Percentiles rank a stretch among this genome's conserved stretches.
These are phyloP conservation scores for Neoseiulus cucumeris DNA, from an alignment of 1,140 invertebrate species.

Conservation along the genomic window DNA sequence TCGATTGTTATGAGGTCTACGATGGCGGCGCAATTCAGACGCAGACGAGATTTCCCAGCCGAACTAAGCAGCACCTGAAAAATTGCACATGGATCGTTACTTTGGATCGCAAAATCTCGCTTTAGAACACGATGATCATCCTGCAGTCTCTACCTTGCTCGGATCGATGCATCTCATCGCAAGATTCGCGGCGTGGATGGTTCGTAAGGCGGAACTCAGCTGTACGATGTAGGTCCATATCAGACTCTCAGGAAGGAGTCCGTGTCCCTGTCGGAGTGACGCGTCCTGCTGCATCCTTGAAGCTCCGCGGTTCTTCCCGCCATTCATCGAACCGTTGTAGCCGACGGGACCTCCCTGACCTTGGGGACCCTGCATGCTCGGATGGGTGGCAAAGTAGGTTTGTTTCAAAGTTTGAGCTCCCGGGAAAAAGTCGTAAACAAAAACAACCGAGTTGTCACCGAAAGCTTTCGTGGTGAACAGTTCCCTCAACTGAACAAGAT, in stretches of 20 bases:
- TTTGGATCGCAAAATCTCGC: too few species aligned
- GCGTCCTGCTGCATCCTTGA: background rate
- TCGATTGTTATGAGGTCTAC: conserved; percentile 66
- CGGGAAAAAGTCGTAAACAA: conserved; percentile 89
- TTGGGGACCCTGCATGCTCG: conserved; percentile 23
- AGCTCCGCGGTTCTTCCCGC: too few species aligned
- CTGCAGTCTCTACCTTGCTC: conserved; percentile 77
- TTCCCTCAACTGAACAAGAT: conserved; percentile 71
- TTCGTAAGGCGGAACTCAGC: conserved; percentile 72
- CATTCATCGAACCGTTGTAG: too few species aligned
- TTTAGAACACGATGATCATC: too few species aligned
- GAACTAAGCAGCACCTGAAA: conserved; percentile 9
- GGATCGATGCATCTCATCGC: conserved; percentile 57
- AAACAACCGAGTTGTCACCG: conserved; percentile 81
- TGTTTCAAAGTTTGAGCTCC: conserved; percentile 63
- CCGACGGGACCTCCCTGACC: background rate
- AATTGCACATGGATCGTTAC: background rate
- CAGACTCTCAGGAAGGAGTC: conserved; percentile 62
- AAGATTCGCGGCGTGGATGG: conserved; percentile 60
- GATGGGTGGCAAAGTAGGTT: conserved; percentile 44
- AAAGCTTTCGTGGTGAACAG: conserved; percentile 89
- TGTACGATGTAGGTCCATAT: conserved; percentile 93
- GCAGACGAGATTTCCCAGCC: conserved; percentile 30
- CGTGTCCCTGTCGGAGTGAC: conserved; percentile 24
- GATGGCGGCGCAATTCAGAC: conserved; percentile 59